Base-by-base conservation (phyloP, 1,140 invertebrate species). In the Cydia pomonella region DNA sequence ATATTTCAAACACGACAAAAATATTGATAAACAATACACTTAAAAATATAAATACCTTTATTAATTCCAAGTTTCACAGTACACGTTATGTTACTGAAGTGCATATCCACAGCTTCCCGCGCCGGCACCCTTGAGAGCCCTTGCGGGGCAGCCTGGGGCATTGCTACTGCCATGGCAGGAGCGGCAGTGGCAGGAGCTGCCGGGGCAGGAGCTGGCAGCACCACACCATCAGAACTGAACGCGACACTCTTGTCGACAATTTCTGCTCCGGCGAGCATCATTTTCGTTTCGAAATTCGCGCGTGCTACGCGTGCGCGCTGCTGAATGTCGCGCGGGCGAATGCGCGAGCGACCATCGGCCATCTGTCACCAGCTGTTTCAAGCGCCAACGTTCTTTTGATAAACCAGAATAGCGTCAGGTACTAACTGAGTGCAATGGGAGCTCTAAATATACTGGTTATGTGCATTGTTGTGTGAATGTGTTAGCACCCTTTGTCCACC, bases 31-130 rank as follows among this genome's bases (percentile, higher is more conserved):
- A n/a, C n/a, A n/a, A n/a, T n/a, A n/a, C n/a, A n/a, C n/a, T n/a
- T n/a, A n/a, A n/a, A n/a, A n/a, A n/a, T n/a, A n/a, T 38, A 38
- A 38, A 38, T 85, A 96, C 96, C 96, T 95, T 95, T 96, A 82
- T 94, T 94, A 77, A 95, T 95, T 73, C 96, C 96, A 27, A 96
- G 92, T 13, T 94, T 95, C 12, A 96, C 96, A 0, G 94, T 96
- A 78, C 95, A 96, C 1, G 93, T 94, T 75, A 97, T 94, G 75
- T 96, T 94, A 23, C 95, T 94, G 83, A 97, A 97, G 27, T 94
- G 93, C 41, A 97, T 95, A 80, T 97, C 95, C n/a, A 96, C 93
- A 0, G 94, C 94, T 21, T 95, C 93, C 44, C 90, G 90, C 4
- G 84, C 84, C 0, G 94, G 94, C 44, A 94, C 80, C 79, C 93